Conservation (phyloP, 2,888 invertebrate species). For the Yponomeuta malinellus region DNA sequence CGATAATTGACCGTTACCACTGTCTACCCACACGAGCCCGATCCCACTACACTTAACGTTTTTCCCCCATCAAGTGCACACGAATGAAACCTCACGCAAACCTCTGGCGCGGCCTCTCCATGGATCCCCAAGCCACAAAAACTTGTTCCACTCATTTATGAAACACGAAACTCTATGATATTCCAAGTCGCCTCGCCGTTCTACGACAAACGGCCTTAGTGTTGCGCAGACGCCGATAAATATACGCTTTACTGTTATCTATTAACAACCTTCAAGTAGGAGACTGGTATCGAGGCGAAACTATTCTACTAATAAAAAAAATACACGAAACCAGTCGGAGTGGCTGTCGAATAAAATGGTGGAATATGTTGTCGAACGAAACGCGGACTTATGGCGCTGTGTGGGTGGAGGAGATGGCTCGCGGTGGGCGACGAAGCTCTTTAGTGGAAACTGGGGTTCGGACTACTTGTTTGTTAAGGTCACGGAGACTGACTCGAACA, state of each 20-base stretch:
- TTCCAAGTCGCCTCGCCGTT: constrained; percentile 44
- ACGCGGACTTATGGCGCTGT: constrained; percentile 2
- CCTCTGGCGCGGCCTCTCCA: constrained; percentile 42
- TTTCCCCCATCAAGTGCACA: constrained; percentile 7
- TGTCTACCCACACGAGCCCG: constrained; percentile 23
- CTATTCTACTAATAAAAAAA: constrained; percentile 64
- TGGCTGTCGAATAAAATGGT: constrained; percentile 19
- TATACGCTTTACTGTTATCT: constrained; percentile 72
- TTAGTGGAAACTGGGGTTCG: not conserved
- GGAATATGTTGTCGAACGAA: constrained; percentile 4
- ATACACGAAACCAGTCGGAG: constrained; percentile 64
- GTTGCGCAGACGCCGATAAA: constrained; percentile 63
- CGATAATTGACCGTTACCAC: constrained; percentile 24
- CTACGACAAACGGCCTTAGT: constrained; percentile 47
- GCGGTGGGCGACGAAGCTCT: not conserved
- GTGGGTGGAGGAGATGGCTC: constrained; percentile 2
- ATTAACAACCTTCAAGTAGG: constrained; percentile 58
- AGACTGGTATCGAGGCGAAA: constrained; percentile 69
- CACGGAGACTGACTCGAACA: not conserved
- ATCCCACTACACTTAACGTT: constrained; percentile 4
- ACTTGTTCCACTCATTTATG: constrained; percentile 69
- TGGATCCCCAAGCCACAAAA: constrained; percentile 46
- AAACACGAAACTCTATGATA: constrained; percentile 68
- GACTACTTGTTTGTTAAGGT: not conserved
- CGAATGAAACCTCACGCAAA: constrained; percentile 3